Evolutionary conservation across 2,888 invertebrate species (phyloP).

Genomic region (Rhagophthalmus giganteus): DNA sequence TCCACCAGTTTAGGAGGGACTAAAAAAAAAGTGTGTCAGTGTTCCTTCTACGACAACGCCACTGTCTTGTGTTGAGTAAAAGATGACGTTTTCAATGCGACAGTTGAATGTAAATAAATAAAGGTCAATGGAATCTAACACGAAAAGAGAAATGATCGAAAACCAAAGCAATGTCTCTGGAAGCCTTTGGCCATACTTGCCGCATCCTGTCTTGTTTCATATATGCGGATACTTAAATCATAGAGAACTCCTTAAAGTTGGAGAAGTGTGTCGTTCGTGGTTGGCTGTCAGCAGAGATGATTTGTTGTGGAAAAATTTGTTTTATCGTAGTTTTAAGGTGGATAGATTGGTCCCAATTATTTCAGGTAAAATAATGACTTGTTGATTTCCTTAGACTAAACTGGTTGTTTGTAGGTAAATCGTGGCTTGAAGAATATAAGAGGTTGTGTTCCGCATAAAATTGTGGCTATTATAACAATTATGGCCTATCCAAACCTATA

Average conservation of each 20-base stretch:
- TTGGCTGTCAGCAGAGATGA: slow-evolving; percentile 70
- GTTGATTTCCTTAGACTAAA: too few relatives aligned
- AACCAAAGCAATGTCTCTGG: slow-evolving; percentile 7
- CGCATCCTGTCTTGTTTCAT: slow-evolving; percentile 69
- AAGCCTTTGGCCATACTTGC: slow-evolving; percentile 59
- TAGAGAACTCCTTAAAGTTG: slow-evolving; percentile 63
- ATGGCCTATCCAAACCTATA: too few relatives aligned
- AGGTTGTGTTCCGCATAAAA: slow-evolving; percentile 69
- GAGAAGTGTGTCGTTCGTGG: slow-evolving; percentile 69
- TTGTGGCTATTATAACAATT: too few relatives aligned
- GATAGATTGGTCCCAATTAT: slow-evolving; percentile 63
- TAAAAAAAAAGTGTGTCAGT: too few relatives aligned
- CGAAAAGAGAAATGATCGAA: slow-evolving; percentile 6
- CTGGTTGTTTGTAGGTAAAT: slow-evolving; percentile 63
- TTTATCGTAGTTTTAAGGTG: slow-evolving; percentile 68
- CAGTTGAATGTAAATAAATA: slow-evolving; percentile 22
- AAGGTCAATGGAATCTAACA: slow-evolving; percentile 15
- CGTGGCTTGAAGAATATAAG: slow-evolving; percentile 76
- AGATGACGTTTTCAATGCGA: too few relatives aligned
- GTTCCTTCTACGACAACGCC: too few relatives aligned
- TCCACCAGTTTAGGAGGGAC: too few relatives aligned
- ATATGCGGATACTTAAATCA: slow-evolving; percentile 66
- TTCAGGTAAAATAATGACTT: slow-evolving; percentile 66
- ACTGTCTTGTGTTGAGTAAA: too few relatives aligned
- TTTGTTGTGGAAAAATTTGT: slow-evolving; percentile 73